Evolutionary conservation across 2,888 invertebrate genomes (phyloP).

Genomic region (Deilephila porcellus): DNA sequence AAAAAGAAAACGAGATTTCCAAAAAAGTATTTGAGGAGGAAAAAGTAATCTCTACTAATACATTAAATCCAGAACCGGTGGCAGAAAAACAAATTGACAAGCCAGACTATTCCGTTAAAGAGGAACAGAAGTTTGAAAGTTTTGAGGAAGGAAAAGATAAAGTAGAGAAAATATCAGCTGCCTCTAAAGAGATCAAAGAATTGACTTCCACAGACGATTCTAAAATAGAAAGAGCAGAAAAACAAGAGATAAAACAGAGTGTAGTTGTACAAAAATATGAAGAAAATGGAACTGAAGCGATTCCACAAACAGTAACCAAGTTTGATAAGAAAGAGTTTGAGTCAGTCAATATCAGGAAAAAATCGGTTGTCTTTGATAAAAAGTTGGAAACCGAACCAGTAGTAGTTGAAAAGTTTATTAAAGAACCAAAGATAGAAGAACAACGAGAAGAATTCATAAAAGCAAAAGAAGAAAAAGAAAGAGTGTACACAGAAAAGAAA

Average conservation of each 20-base stretch:
- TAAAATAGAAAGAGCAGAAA: not conserved
- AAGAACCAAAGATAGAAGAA: constrained; percentile 8
- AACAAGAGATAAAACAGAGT: constrained; percentile 24
- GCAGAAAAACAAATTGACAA: not conserved
- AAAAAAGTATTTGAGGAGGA: not conserved
- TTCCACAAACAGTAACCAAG: not conserved
- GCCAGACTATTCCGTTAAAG: not conserved
- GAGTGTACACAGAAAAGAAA: constrained; percentile 30
- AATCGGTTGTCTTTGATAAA: not conserved
- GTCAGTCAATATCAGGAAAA: not conserved
- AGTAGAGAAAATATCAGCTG: not conserved
- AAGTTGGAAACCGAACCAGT: not conserved
- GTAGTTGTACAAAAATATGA: not conserved
- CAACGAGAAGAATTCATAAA: constrained; percentile 32
- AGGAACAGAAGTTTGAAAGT: not conserved
- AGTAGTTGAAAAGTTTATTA: not conserved
- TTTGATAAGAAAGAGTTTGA: not conserved
- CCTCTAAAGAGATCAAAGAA: not conserved
- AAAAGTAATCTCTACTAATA: not conserved
- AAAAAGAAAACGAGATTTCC: not conserved
- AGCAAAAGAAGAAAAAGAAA: constrained; percentile 36
- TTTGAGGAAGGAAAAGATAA: not conserved
- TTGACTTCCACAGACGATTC: not conserved
- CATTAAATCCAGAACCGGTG: not conserved
- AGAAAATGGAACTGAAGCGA: constrained; percentile 12